Base-by-base conservation (phyloP, 2,113 vertebrate species). In the Triplophysa dalaica region DNA sequence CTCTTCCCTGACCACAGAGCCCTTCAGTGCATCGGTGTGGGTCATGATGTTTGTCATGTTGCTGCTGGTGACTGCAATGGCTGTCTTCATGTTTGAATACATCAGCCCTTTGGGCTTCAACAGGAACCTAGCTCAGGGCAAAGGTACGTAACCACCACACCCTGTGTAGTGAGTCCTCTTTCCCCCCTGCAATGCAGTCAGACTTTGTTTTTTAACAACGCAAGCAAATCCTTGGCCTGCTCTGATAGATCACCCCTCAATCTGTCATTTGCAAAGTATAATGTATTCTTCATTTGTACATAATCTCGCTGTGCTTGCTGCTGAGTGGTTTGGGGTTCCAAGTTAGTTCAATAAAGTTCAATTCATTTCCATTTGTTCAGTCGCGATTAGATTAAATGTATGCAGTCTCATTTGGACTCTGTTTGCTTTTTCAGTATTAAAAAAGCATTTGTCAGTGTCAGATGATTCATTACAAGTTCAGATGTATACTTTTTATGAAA, bases 1-100 rank as follows among this genome's bases (percentile, higher is more conserved):
- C 14, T 61, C 6, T 65, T 80, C 88, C 81, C 84, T 50, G 16
- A 0, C 84, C 78, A 33, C 92, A 99, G 98, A 99, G 84, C 98
- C 98, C 26, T 99, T 99, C 94, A 99, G 98, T 85, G 98, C 98
- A 77, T 97, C 97, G 12, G 98, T 99, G 86, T 99, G 98, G 98
- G 97, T 99, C 89, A 99, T 99, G 98, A 99, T 99, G 98, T 99
- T 99, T 84, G 97, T 99, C 68, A 98, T 98, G 95, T 93, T 98
- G 87, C 94, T 99, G 79, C 94, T 99, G 52, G 96, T 99, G 45
- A 98, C 98, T 0, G 98, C 97, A 87, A 95, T 99, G 86, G 98
- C 98, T 60, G 97, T 99, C 75, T 99, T 99, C 81, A 95, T 98
- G 90, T 99, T 99, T 82, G 98, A 99, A 86, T 99, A 97, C 90